Evolutionary conservation across 2,888 invertebrate species (phyloP).

Genomic region (Plebejus argus): DNA sequence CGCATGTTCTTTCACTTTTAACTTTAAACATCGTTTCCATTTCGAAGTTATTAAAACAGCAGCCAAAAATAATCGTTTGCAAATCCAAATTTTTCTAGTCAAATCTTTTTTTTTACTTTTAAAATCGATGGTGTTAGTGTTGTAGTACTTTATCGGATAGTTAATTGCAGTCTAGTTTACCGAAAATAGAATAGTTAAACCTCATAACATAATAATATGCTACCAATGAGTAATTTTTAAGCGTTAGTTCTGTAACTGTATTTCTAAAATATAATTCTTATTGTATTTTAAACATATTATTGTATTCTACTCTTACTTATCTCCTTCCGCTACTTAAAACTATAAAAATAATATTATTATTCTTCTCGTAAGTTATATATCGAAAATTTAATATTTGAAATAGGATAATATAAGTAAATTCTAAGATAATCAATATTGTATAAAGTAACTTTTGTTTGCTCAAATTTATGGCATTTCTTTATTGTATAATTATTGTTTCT

Average conservation of each 20-base stretch:
- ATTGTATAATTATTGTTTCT: slow-evolving; percentile 61
- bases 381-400: slow-evolving; percentile 34
- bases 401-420: slow-evolving; percentile 35
- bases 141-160: slow-evolving; percentile 32
- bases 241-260: slow-evolving; percentile 37
- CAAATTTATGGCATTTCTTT: slow-evolving; percentile 77
- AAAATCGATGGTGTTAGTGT: slow-evolving; percentile 51
- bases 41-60: slow-evolving; percentile 56
- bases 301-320: slow-evolving; percentile 35
- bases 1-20: slow-evolving; percentile 51
- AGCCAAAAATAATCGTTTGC: slow-evolving; percentile 61
- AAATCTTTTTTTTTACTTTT: slow-evolving; percentile 57
- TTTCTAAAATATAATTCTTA: slow-evolving; percentile 36
- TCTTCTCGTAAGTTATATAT: slow-evolving; percentile 27
- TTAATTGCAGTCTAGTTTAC: slow-evolving; percentile 37
- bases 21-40: slow-evolving; percentile 44
- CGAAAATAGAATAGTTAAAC: slow-evolving; percentile 44
- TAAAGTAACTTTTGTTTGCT: slow-evolving; percentile 67
- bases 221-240: slow-evolving; percentile 62
- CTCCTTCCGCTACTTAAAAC: slow-evolving; percentile 35
- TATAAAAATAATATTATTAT: slow-evolving; percentile 14
- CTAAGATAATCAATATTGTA: slow-evolving; percentile 36
- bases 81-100: slow-evolving; percentile 79
- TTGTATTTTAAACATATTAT: slow-evolving; percentile 32
- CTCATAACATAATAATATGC: slow-evolving; percentile 56